These are phyloP conservation scores for Clarias batrachus DNA, from an alignment of 2,113 vertebrate genomes.

Conservation along the genomic window DNA sequence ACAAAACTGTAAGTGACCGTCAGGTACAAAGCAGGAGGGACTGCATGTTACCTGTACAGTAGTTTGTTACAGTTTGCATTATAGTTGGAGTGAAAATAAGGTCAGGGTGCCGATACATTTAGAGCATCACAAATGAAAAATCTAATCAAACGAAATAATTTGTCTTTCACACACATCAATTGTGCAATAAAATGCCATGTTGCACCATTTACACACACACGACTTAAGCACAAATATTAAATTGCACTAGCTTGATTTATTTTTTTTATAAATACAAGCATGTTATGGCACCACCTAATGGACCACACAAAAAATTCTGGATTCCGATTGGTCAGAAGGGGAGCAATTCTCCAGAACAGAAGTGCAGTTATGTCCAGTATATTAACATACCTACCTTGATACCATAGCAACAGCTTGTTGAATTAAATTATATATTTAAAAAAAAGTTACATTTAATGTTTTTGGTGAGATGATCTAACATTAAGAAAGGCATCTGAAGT, in stretches of 20 bases:
- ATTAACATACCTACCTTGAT: neutral
- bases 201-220: too few species aligned
- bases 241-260: too few species aligned
- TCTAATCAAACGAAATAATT: neutral
- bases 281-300: conserved; percentile 4
- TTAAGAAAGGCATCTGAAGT: too few species aligned
- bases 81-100: neutral
- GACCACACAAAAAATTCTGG: neutral
- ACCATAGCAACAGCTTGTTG: too few species aligned
- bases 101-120: neutral
- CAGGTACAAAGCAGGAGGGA: neutral
- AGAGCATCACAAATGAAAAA: neutral
- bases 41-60: neutral
- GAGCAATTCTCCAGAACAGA: neutral
- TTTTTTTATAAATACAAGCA: neutral
- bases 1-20: neutral
- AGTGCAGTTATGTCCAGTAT: neutral
- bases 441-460: too few species aligned
- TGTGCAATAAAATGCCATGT: neutral
- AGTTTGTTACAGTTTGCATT: neutral
- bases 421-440: too few species aligned
- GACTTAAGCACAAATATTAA: neutral
- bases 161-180: neutral
- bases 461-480: too few species aligned
- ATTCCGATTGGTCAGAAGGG: neutral